Conservation (phyloP, 2,113 vertebrate species). For the Festucalex cinctus region DNA sequence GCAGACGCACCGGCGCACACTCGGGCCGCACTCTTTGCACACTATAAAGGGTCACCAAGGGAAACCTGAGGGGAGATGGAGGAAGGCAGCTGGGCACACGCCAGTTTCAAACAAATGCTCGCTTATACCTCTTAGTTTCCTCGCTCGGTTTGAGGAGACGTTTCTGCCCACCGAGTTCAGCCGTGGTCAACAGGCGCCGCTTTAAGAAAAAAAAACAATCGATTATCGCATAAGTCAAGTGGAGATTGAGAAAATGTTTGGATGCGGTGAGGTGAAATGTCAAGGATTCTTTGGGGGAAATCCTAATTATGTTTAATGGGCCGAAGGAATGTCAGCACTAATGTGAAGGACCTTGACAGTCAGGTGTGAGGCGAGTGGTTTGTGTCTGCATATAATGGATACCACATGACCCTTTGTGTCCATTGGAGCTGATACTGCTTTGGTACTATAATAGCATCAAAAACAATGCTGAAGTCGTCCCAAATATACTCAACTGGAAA, state of each 20-base stretch:
- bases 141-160: conserved; percentile 39
- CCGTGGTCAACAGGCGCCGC: conserved; percentile 37
- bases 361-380: conserved; percentile 43
- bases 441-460: conserved; percentile 41
- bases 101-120: conserved; percentile 72
- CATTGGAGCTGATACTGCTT: conserved; percentile 10
- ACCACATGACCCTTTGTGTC: conserved; percentile 37
- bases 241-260: conserved; percentile 12
- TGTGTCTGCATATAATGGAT: conserved; percentile 54
- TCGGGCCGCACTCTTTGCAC: conserved; percentile 51
- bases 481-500: conserved; percentile 23
- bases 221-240: conserved; percentile 10
- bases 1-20: conserved; percentile 55
- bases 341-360: conserved; percentile 52
- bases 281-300: conserved; percentile 27
- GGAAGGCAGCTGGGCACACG: conserved; percentile 74
- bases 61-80: conserved; percentile 72
- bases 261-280: conserved; percentile 27
- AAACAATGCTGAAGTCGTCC: conserved; percentile 40
- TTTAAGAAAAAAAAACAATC: conserved; percentile 11
- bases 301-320: conserved; percentile 46
- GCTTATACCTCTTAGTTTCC: conserved; percentile 68
- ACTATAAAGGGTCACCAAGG: conserved; percentile 68
- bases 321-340: conserved; percentile 33
- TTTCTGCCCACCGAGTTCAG: conserved; percentile 40